phyloP scores from a whole-genome alignment of 30 jellyfish, hydroid and myxozoan genomes.

The Rhopilema esculentum region DNA sequence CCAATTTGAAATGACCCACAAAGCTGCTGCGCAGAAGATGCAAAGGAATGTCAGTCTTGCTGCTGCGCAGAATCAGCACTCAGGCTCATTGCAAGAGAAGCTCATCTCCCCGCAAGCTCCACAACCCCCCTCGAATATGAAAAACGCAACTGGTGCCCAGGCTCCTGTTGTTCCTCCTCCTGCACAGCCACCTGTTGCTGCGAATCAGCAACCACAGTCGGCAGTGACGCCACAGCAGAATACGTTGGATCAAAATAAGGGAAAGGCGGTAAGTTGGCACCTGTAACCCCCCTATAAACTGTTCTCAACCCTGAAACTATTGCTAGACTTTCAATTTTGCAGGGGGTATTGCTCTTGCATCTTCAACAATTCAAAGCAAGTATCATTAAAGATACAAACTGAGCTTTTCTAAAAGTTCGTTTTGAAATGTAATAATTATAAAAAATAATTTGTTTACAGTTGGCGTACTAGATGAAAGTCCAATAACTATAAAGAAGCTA shows the following conservation, averaged over 20 bases:
- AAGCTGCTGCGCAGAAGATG: conserved; percentile 84
- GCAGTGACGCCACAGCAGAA: conserved; percentile 16
- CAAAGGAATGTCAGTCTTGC: conserved; percentile 35
- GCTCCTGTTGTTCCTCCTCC: conserved; percentile 17
- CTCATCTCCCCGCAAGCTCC: conserved; percentile 61
- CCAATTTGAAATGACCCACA: conserved; percentile 75
- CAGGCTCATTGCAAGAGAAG: conserved; percentile 15
- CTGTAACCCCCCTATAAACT: not conserved
- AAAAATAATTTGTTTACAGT: no score
- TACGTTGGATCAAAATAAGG: conserved; percentile 2
- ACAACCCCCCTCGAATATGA: conserved; percentile 22
- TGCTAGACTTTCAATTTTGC: not conserved
- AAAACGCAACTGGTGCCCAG: conserved; percentile 13
- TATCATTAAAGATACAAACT: no score
- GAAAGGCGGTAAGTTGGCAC: not conserved
- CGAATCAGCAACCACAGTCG: conserved; percentile 9
- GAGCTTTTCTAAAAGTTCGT: no score
- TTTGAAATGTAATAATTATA: no score
- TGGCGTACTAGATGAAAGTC: no score
- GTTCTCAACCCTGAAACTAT: not conserved
- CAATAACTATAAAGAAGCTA: no score
- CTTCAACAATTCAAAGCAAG: no score
- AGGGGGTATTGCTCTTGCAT: not conserved
- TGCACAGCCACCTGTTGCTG: conserved; percentile 18
- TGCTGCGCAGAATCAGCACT: conserved; percentile 5